Evolutionary conservation across 2,888 invertebrate genomes (phyloP), one percentile per base, ranked within the genome.

Genomic region (Dusona sp.): DNA sequence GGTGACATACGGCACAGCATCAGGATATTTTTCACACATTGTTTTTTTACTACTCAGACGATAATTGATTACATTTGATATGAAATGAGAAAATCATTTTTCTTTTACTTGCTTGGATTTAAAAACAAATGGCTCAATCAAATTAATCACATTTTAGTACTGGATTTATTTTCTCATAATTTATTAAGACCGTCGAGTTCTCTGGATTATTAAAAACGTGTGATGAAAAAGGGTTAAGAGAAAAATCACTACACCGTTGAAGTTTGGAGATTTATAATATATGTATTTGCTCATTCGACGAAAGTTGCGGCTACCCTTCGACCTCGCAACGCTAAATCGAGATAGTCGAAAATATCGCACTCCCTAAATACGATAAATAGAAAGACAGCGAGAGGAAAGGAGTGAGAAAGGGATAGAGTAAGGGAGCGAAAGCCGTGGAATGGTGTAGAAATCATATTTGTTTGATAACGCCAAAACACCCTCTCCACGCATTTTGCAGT

Each of bases 361-460:
- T 77, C 36, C 68, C 25, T 0, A 19, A 48, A 48, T 25, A 29
- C 29, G 19, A 70, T 45, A 45, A 45, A 22, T 8, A n/a, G 19
- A 8, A 3, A 19, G 45, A 29, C 9, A 25, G 51, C 4, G 19
- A 64, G 33, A 42, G n/a, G 11, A 16, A 64, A n/a, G 42, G 42
- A 75, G 61, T 29, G 22, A 29, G 61, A 33, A n/a, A 45, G 45
- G 6, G 54, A 36, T 29, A 38, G 68, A 38, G 19, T 19, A 13
- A 38, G 48, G 42, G 33, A 33, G 25, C 19, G 36, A 22, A 19
- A 77, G n/a, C 65, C 54, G 64, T 33, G 61, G 67, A 78, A 68
- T 67, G 51, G 68, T 42, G 83, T 45, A 74, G 80, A 78, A 84
- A 84, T 84, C 84, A 81, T 78, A 86, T 86, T 86, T 81, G 83